Base-by-base conservation (phyloP, 2,797 vertebrate genomes). In the Acanthurus tractus region DNA sequence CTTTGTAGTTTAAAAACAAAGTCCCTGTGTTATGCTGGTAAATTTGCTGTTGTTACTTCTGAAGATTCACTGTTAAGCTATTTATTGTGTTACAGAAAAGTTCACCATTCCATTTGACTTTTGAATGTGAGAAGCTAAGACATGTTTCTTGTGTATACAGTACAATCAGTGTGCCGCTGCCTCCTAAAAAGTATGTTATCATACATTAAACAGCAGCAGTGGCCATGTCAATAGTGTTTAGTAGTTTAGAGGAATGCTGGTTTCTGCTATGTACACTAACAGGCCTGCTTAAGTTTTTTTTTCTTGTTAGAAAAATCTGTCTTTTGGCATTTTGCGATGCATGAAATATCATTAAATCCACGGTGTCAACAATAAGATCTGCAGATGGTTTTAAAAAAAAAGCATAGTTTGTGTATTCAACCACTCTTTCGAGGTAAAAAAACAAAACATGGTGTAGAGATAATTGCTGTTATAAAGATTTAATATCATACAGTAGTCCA, bases 31-130 rank as follows among this genome's bases (percentile, higher is more conserved):
- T 46, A 74, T 88, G 77, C 74, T 86, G 77, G 87, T 86, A 73
- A 84, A 86, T 79, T 34, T 89, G 75, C 76, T 85, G 81, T 81
- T 82, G 66, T 66, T 89, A 50, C 56, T 71, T 89, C 86, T 81
- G 68, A 68, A 80, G 75, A 54, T 67, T 81, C 36, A 74, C 62
- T 83, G 75, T 87, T 78, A 63, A 68, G 65, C 68, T 93, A 84
- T 89, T 88, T 87, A 88, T 91, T 91, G 79, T 90, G 76, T 92
- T 84, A 82, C 85, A 91, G 79, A 91, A 74, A 87, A 88, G 80
- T 93, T 88, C 92, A 95, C 91, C 95, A 96, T 96, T 96, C 95
- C 95, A 95, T 91, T 89, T 94, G 82, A 93, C 88, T 90, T 91
- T 87, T 94, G 87, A 93, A 94, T 89, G 90, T 92, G 87, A 83